These are phyloP conservation scores for Nysson spinosus DNA, from an alignment of 2,888 invertebrate species.

Conservation along the genomic window DNA sequence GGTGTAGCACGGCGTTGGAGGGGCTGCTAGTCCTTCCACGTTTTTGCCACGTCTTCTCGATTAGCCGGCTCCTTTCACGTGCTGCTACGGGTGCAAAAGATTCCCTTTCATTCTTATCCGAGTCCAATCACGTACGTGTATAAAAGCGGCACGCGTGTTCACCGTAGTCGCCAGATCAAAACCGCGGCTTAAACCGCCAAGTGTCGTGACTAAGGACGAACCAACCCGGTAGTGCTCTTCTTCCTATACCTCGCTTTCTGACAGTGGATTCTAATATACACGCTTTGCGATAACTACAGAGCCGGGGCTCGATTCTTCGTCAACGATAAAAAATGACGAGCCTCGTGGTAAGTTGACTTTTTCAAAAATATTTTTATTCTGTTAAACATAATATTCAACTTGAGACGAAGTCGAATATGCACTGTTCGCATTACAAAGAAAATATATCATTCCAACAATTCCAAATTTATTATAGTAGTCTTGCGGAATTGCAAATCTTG, in stretches of 20 bases:
- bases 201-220: slow-evolving; percentile 22
- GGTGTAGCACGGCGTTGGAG: slow-evolving; percentile 10
- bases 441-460: no score
- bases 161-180: slow-evolving; percentile 59
- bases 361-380: no score
- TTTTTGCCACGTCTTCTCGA: slow-evolving; percentile 45
- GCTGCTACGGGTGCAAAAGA: slow-evolving; percentile 41
- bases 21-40: slow-evolving; percentile 33
- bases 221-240: slow-evolving; percentile 14
- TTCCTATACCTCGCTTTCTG: background rate
- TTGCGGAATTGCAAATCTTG: no score
- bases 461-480: no score
- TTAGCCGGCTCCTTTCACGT: slow-evolving; percentile 59
- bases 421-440: no score
- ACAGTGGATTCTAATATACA: background rate
- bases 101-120: slow-evolving; percentile 65
- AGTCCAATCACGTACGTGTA: slow-evolving; percentile 58
- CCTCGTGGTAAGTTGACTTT: slow-evolving; percentile 59
- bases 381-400: no score
- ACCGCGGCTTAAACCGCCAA: slow-evolving; percentile 48
- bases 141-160: slow-evolving; percentile 61
- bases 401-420: no score
- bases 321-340: no score
- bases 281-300: background rate
- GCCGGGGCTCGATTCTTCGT: no score